Evolutionary conservation across 2,113 vertebrate genomes (phyloP).

Genomic region (Bucco capensis): DNA sequence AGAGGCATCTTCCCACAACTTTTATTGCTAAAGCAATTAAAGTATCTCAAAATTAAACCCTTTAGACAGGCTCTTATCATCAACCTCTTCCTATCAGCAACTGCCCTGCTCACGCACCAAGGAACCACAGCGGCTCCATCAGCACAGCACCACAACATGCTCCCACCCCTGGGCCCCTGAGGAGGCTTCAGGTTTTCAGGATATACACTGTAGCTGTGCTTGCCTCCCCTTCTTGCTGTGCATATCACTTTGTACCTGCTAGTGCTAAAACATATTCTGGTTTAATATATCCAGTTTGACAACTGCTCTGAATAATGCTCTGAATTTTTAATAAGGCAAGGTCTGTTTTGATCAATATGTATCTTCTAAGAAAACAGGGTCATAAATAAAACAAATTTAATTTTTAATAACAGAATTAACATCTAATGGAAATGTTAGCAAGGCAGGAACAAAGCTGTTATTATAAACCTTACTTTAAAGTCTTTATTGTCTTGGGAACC

Average conservation of each 20-base stretch:
- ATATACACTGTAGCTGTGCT: too few species aligned
- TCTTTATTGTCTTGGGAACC: neutral
- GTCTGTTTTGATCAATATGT: slow-evolving; percentile 12
- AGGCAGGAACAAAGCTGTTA: neutral
- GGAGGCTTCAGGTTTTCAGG: neutral
- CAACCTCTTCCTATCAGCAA: neutral
- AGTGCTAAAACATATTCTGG: neutral
- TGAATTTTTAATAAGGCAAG: neutral
- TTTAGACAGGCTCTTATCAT: neutral
- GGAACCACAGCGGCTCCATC: neutral
- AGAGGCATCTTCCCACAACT: neutral
- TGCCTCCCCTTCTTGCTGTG: neutral
- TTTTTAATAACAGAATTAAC: slow-evolving; percentile 19
- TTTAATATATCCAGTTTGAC: neutral
- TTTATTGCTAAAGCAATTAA: neutral
- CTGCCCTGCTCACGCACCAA: neutral
- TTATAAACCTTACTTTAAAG: neutral
- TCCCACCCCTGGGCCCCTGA: neutral
- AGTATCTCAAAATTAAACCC: neutral
- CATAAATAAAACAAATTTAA: slow-evolving; percentile 13
- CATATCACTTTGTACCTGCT: neutral
- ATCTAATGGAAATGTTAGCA: neutral
- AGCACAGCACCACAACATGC: neutral
- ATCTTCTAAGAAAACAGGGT: neutral
- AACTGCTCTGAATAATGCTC: neutral